Conservation (phyloP, 2,113 vertebrate species). For the Cyprinodon brontotheroides region DNA sequence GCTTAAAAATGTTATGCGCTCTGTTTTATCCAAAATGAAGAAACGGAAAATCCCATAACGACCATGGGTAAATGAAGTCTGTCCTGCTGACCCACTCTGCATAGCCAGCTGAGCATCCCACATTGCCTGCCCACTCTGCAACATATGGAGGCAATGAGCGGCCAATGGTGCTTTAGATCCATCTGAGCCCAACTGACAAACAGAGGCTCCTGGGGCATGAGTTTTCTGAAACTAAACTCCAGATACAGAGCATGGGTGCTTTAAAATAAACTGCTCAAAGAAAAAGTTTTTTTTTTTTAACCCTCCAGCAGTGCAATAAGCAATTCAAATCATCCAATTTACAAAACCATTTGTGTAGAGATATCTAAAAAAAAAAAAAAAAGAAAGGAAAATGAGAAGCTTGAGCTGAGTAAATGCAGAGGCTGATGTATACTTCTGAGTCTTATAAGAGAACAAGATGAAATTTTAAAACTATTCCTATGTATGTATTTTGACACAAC, state of each 20-base stretch:
- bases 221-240: conserved; percentile 52
- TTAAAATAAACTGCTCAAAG: conserved; percentile 60
- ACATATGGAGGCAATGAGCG: conserved; percentile 75
- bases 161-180: conserved; percentile 67
- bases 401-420: conserved; percentile 32
- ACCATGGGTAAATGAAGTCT: conserved; percentile 33
- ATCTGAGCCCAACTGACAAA: conserved; percentile 66
- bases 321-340: conserved; percentile 54
- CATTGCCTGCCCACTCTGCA: conserved; percentile 55
- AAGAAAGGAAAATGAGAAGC: conserved; percentile 46
- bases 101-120: conserved; percentile 65
- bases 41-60: conserved; percentile 40
- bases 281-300: conserved; percentile 29
- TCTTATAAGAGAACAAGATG: conserved; percentile 60
- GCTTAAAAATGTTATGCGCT: conserved; percentile 3
- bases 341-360: conserved; percentile 45
- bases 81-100: conserved; percentile 51
- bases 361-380: conserved; percentile 21
- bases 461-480: conserved; percentile 67
- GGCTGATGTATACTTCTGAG: conserved; percentile 59
- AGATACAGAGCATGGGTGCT: conserved; percentile 56
- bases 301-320: conserved; percentile 46
- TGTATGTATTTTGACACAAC: conserved; percentile 54
- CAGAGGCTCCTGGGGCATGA: conserved; percentile 56
- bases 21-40: conserved; percentile 43